A percentile compares a stretch with the other conserved stretches of the same genome.
phyloP scores from a whole-genome alignment of 23 tunicate genomes.

The Diplosoma virens region DNA sequence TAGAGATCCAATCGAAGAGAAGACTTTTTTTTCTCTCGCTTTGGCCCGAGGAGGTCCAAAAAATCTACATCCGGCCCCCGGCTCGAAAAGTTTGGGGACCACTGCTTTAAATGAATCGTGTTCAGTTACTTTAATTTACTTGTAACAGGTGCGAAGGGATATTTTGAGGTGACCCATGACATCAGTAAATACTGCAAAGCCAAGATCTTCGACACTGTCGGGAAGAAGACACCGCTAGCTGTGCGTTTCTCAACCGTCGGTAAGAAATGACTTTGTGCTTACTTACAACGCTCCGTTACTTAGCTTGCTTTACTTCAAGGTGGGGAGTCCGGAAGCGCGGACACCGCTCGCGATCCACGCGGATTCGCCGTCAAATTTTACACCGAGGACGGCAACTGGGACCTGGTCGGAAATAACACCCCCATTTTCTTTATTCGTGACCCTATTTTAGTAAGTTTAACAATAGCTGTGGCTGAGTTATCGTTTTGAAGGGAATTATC shows the following conservation, averaged over 20 bases:
- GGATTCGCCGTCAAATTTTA: constrained; percentile 94
- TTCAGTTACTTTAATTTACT: background rate
- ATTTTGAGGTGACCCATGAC: constrained; percentile 95
- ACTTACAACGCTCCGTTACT: background rate
- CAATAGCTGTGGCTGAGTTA: too few relatives aligned
- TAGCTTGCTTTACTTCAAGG: constrained; percentile 34
- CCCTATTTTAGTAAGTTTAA: constrained; percentile 88
- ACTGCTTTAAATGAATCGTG: too few relatives aligned
- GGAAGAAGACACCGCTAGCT: constrained; percentile 86
- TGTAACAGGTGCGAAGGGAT: constrained; percentile 86
- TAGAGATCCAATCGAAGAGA: too few relatives aligned
- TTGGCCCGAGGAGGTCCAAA: too few relatives aligned
- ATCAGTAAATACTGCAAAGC: constrained; percentile 94
- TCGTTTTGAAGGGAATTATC: background rate
- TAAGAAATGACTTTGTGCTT: constrained; percentile 15
- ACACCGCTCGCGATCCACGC: constrained; percentile 95
- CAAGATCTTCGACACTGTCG: constrained; percentile 62
- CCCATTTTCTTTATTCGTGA: constrained; percentile 94
- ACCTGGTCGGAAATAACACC: constrained; percentile 95
- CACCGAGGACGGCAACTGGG: constrained; percentile 98
- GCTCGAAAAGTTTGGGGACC: too few relatives aligned
- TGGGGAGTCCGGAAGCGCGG: constrained; percentile 96
- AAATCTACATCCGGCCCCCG: too few relatives aligned
- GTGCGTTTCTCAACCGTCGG: constrained; percentile 94
- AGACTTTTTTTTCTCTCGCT: too few relatives aligned